Percentiles rank a stretch among this genome's conserved stretches.
phyloP scores from a whole-genome alignment of 2,888 invertebrate species.

The Oasisia sp. region DNA sequence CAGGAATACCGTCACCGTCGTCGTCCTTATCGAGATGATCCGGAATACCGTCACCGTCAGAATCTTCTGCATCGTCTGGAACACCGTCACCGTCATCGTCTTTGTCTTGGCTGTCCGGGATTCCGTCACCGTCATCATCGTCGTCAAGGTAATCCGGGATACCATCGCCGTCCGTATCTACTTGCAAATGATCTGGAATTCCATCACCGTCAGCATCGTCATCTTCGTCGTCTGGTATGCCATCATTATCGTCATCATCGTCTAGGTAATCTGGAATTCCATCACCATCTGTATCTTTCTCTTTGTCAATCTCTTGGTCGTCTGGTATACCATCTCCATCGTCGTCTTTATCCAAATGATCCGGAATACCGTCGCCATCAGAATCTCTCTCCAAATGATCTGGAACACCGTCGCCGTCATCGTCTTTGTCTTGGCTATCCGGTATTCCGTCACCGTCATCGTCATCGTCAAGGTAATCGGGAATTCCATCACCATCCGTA shows the following conservation, averaged over 20 bases:
- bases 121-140: slow-evolving; percentile 57
- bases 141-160: slow-evolving; percentile 40
- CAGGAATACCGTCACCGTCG: slow-evolving; percentile 42
- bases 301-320: slow-evolving; percentile 31
- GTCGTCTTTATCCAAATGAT: slow-evolving; percentile 34
- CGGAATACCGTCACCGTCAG: slow-evolving; percentile 52
- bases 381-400: slow-evolving; percentile 42
- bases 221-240: slow-evolving; percentile 42
- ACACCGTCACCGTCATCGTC: slow-evolving; percentile 52
- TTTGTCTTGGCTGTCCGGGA: slow-evolving; percentile 52
- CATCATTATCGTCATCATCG: slow-evolving; percentile 46
- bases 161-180: slow-evolving; percentile 47
- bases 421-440: slow-evolving; percentile 52
- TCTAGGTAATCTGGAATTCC: neutral
- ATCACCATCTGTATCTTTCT: slow-evolving; percentile 37
- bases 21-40: slow-evolving; percentile 39
- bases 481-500: slow-evolving; percentile 39
- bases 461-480: slow-evolving; percentile 42
- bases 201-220: slow-evolving; percentile 43
- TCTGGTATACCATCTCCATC: slow-evolving; percentile 45
- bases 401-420: slow-evolving; percentile 50
- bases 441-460: slow-evolving; percentile 50
- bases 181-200: slow-evolving; percentile 45
- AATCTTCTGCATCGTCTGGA: slow-evolving; percentile 49
- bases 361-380: slow-evolving; percentile 38